Percentiles rank a stretch among this genome's conserved stretches.
phyloP scores from a whole-genome alignment of 1,140 invertebrate species.

The Psix sp. region DNA sequence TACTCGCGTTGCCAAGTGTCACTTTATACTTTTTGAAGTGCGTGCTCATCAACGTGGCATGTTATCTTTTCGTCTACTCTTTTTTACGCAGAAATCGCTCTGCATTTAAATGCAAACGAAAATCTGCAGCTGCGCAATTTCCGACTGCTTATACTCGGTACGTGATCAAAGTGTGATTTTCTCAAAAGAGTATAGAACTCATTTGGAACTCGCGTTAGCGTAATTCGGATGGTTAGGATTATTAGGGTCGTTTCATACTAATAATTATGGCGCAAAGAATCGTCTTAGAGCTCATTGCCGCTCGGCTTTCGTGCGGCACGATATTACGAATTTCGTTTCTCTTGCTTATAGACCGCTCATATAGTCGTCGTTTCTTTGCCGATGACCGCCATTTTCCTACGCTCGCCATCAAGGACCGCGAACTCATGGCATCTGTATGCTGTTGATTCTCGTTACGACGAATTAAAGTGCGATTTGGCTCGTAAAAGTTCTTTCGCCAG shows the following conservation, averaged over 20 bases:
- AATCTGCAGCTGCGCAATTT: neutral
- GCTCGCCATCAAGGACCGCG: constrained; percentile 35
- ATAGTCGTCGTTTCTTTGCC: constrained; percentile 18
- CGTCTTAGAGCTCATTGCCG: constrained; percentile 53
- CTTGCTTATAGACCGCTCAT: constrained; percentile 17
- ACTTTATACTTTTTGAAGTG: constrained; percentile 7
- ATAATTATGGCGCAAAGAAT: constrained; percentile 59
- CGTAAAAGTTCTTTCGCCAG: neutral
- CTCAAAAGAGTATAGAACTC: constrained; percentile 25
- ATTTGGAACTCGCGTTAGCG: constrained; percentile 33
- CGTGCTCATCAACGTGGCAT: constrained; percentile 6
- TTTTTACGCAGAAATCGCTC: neutral
- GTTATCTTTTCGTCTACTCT: neutral
- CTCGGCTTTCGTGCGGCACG: constrained; percentile 56
- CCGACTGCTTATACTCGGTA: neutral
- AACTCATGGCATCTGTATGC: constrained; percentile 1
- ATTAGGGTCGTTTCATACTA: constrained; percentile 59
- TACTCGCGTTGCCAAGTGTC: constrained; percentile 15
- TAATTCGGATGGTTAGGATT: constrained; percentile 59
- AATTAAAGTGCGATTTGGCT: constrained; percentile 16
- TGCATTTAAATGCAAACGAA: neutral
- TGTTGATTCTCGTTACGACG: neutral
- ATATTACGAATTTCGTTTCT: constrained; percentile 40
- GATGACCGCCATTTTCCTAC: constrained; percentile 45
- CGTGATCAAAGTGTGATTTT: constrained; percentile 55